These are phyloP conservation scores for Parnassius orleans DNA, from an alignment of 2,888 invertebrate genomes.

Conservation along the genomic window DNA sequence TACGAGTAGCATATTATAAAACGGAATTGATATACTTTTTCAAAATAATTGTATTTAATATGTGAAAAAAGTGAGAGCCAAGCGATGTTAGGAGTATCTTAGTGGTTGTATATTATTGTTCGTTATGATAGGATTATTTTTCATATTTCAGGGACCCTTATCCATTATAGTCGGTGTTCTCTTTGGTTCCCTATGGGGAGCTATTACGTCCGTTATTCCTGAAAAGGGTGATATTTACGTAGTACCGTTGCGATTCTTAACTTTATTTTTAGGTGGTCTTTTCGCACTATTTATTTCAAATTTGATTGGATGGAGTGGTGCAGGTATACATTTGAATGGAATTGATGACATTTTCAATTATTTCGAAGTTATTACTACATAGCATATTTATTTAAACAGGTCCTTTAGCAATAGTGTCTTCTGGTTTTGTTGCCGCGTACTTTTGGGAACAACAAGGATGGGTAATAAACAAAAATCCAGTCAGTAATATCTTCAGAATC, in stretches of 20 bases:
- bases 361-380: neutral
- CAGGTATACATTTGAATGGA: conserved; percentile 51
- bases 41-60: no score
- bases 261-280: conserved; percentile 87
- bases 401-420: conserved; percentile 86
- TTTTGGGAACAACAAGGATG: conserved; percentile 88
- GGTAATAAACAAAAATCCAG: conserved; percentile 87
- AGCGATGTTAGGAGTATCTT: no score
- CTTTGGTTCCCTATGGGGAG: conserved; percentile 87
- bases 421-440: conserved; percentile 86
- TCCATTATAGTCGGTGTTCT: conserved; percentile 86
- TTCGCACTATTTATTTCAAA: conserved; percentile 89
- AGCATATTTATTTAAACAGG: conserved; percentile 47
- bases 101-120: no score
- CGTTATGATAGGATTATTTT: conserved; percentile 25
- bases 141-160: conserved; percentile 79
- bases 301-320: conserved; percentile 83
- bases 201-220: conserved; percentile 85
- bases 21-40: no score
- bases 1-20: no score
- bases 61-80: no score
- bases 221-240: conserved; percentile 85
- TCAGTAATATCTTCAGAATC: conserved; percentile 87
- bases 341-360: neutral
- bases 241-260: conserved; percentile 84